Evolutionary conservation across 2,113 vertebrate species (phyloP).

Genomic region (Pandion haliaetus): DNA sequence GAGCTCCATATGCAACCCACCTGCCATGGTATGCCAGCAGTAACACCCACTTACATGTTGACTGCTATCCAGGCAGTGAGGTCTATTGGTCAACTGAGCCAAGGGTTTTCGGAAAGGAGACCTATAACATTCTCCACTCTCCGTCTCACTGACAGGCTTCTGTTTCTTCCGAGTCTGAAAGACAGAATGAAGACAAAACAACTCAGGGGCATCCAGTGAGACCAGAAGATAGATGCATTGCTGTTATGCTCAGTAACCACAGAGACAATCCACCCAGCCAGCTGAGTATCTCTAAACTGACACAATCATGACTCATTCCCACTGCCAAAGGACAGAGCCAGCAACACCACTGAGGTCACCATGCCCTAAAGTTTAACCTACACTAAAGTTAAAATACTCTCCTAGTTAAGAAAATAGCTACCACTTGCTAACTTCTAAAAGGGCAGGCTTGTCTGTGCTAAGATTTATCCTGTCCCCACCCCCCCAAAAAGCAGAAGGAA

Average conservation of each 20-base stretch:
- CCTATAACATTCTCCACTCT: slow-evolving; percentile 67
- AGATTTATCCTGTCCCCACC: fast-evolving
- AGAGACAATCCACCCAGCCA: neutral
- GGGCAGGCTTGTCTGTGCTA: fast-evolving
- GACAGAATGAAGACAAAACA: neutral
- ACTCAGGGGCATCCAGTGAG: neutral
- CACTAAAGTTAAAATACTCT: neutral
- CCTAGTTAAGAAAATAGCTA: neutral
- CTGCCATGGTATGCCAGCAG: neutral
- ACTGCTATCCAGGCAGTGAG: slow-evolving; percentile 79
- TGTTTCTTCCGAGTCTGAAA: slow-evolving; percentile 78
- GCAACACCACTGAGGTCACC: neutral
- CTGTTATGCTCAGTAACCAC: neutral
- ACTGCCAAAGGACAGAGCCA: neutral
- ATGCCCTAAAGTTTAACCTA: neutral
- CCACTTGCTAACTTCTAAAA: neutral
- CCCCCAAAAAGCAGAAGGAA: neutral
- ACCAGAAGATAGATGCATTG: neutral
- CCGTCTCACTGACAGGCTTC: slow-evolving; percentile 49
- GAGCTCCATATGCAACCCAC: neutral
- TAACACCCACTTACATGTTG: slow-evolving; percentile 81
- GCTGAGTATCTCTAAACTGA: neutral
- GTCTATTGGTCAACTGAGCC: slow-evolving; percentile 75
- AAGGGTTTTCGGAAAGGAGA: slow-evolving; percentile 87
- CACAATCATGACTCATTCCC: neutral